A percentile compares a stretch with the other conserved stretches of the same genome.
These are phyloP conservation scores for Euura lappo DNA, from an alignment of 1,140 invertebrate genomes.

Conservation along the genomic window DNA sequence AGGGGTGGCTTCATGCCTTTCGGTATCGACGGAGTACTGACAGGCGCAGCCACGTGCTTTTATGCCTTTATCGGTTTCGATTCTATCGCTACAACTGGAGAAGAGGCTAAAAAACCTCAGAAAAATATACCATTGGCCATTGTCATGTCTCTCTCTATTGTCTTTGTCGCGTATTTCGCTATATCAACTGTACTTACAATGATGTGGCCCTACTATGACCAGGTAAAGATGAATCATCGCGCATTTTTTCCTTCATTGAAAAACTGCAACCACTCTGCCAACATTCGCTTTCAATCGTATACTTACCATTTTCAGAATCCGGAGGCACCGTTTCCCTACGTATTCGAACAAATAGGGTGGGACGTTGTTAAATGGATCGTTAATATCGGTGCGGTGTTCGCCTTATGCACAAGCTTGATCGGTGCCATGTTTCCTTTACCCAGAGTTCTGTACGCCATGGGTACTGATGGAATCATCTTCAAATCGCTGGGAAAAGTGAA, in stretches of 20 bases:
- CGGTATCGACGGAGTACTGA: constrained; percentile 78
- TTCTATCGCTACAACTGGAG: constrained; percentile 81
- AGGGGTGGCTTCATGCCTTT: constrained; percentile 83
- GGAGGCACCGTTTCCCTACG: constrained; percentile 74
- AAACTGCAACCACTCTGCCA: constrained; percentile 8
- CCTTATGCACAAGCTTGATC: constrained; percentile 77
- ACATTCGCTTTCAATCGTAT: constrained; percentile 7
- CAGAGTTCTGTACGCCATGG: constrained; percentile 87
- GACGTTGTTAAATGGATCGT: constrained; percentile 77
- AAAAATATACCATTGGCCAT: constrained; percentile 90
- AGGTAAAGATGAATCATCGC: constrained; percentile 55
- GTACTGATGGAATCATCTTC: constrained; percentile 83
- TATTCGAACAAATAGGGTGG: constrained; percentile 75
- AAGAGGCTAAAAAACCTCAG: constrained; percentile 89
- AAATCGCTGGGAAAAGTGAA: constrained; percentile 74
- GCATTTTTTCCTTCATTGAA: constrained; percentile 17
- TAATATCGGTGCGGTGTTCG: constrained; percentile 77
- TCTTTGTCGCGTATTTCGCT: constrained; percentile 88
- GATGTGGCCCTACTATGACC: constrained; percentile 87
- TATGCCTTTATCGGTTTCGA: constrained; percentile 93
- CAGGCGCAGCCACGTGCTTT: constrained; percentile 88
- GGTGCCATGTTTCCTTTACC: constrained; percentile 88
- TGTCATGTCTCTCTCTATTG: constrained; percentile 78
- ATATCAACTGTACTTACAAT: constrained; percentile 87
- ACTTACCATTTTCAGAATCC: constrained; percentile 56